Conservation (phyloP, 2,113 vertebrate genomes). For the Rhabdornis inornatus region DNA sequence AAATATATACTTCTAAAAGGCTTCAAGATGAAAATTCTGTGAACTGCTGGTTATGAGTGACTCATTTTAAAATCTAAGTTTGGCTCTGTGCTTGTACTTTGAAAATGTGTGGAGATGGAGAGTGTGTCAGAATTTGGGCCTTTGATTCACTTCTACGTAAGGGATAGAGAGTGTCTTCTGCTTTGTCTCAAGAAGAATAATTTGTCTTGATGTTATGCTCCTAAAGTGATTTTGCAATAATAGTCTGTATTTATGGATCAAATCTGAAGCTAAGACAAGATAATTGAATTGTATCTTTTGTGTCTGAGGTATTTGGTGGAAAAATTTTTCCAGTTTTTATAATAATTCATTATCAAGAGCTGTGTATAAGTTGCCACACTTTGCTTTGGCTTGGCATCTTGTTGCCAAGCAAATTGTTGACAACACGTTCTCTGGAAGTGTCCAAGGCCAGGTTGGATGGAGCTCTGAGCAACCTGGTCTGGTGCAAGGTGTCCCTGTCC, state of each 20-base stretch:
- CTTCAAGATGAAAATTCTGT: conserved; percentile 9
- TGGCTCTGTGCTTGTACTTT: background rate
- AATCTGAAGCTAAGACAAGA: background rate
- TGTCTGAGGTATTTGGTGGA: background rate
- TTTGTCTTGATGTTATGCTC: background rate
- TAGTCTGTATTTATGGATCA: background rate
- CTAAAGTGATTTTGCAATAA: background rate
- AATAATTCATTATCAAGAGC: background rate
- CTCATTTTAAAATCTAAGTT: background rate
- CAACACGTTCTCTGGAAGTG: background rate
- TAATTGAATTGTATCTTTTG: background rate
- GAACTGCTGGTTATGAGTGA: background rate
- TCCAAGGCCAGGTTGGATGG: background rate
- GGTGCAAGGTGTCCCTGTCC: background rate
- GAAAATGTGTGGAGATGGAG: background rate
- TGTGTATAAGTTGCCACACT: background rate
- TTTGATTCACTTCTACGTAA: background rate
- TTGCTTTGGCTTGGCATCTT: background rate
- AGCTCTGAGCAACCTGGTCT: background rate
- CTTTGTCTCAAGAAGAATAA: background rate
- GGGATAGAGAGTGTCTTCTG: background rate
- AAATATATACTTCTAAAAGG: background rate
- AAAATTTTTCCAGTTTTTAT: background rate
- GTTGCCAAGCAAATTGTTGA: background rate
- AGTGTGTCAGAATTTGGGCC: background rate